phyloP scores from a whole-genome alignment of 2,888 invertebrate genomes.

The Orchesella flavescens region DNA sequence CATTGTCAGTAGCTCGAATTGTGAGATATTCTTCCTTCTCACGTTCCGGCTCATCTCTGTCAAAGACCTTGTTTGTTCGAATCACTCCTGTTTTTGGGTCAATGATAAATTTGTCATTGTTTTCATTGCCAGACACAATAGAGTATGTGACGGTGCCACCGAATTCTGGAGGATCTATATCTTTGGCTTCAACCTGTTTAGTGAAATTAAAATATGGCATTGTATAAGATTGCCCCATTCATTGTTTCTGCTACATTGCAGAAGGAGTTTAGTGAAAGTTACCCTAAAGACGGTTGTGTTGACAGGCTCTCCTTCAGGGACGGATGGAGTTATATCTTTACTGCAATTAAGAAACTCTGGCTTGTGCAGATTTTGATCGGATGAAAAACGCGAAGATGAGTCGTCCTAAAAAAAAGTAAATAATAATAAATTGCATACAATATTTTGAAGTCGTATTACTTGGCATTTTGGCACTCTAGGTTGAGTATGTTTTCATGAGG shows the following conservation, averaged over 20 bases:
- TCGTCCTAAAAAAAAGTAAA: conserved; percentile 40
- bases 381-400: neutral
- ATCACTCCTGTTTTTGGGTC: conserved; percentile 85
- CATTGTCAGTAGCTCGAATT: conserved; percentile 94
- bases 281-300: conserved; percentile 82
- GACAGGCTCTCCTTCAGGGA: conserved; percentile 84
- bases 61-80: conserved; percentile 84
- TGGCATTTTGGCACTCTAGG: too few relatives aligned
- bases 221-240: too few relatives aligned
- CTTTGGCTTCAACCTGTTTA: conserved; percentile 82
- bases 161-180: conserved; percentile 83
- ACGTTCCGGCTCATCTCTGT: conserved; percentile 91
- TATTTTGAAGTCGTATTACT: too few relatives aligned
- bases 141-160: conserved; percentile 88
- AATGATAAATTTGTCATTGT: conserved; percentile 82
- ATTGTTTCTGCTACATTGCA: neutral
- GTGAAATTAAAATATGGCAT: conserved; percentile 58
- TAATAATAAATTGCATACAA: neutral
- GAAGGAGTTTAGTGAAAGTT: conserved; percentile 71
- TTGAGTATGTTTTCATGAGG: too few relatives aligned
- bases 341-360: conserved; percentile 90
- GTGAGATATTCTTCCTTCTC: conserved; percentile 87
- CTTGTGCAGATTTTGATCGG: conserved; percentile 78
- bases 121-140: conserved; percentile 84
- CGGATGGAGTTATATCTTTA: conserved; percentile 82